Evolutionary conservation across 2,888 invertebrate species (phyloP), one percentile per base, ranked within the genome.

Genomic region (Aradus depressus): DNA sequence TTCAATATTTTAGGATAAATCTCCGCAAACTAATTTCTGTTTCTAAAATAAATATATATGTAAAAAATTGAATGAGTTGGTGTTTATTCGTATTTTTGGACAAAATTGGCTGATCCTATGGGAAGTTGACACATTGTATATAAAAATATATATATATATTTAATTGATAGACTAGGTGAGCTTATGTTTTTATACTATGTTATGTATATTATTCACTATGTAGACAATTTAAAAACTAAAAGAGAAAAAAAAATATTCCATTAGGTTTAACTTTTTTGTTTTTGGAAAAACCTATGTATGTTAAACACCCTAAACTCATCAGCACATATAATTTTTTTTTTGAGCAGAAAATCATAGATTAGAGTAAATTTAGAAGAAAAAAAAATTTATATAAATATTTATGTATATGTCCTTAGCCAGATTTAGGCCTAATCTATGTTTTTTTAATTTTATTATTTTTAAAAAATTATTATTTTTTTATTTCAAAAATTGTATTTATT

Each of bases 101-200:
- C n/a, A n/a, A n/a, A n/a, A n/a, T n/a, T n/a, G n/a, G n/a, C n/a
- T n/a, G n/a, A n/a, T n/a, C n/a, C n/a, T n/a, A n/a, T n/a, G n/a
- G n/a, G n/a, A n/a, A n/a, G n/a, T n/a, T n/a, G n/a, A n/a, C n/a
- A n/a, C n/a, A n/a, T n/a, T n/a, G n/a, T n/a, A n/a, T n/a, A n/a
- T n/a, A n/a, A n/a, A n/a, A n/a, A n/a, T n/a, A n/a, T n/a, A n/a
- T n/a, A n/a, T n/a, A 35, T 44, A 44, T 44, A 44, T 44, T 44
- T 44, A 44, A 44, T 44, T 35, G 44, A 44, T 44, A 44, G 44
- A 22, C 44, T 44, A 44, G 44, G 32, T 44, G 44, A 44, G 44
- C 44, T 44, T 44, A 44, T 44, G 44, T 44, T 44, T 44, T 44
- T 44, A 44, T 44, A 44, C 44, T 31, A 44, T 44, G 23, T 44